Base-by-base conservation (phyloP, 2,888 invertebrate genomes). In the Pachymerium ferrugineum region DNA sequence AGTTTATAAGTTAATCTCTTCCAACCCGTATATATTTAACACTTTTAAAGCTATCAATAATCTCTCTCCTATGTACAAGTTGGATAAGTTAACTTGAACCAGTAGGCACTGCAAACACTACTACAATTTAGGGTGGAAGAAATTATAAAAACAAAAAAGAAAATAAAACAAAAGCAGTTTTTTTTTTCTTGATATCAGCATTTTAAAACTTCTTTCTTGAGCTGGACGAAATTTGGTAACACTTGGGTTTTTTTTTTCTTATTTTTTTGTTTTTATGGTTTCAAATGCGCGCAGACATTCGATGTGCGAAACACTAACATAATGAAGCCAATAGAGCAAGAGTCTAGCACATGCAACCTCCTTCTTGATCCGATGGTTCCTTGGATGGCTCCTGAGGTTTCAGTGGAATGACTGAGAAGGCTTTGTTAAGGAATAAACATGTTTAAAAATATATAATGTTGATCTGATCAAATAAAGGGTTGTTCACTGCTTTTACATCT, bases 301-400 rank as follows among this genome's bases (percentile, higher is more conserved):
- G 47, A 47, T 22, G 47, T 47, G 47, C 47, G 22, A 22, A n/a
- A 47, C 47, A 47, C 47, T 47, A 47, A 47, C 47, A 38, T 4
- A 38, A 38, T 38, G 47, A 47, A 47, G 47, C 47, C 47, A 19
- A 47, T n/a, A 47, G 16, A 68, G 29, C 68, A n/a, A 29, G 12
- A 28, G 14, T 70, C 35, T 87, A 92, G 87, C 92, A 92, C 85
- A 90, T 90, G 84, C 92, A 92, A 82, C 91, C 90, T 79, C 91
- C 89, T 84, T 91, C 91, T 82, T 88, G 88, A 82, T 91, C 91
- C 80, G 88, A 88, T 82, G 89, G 89, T 83, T 91, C 90, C 78
- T 89, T 75, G 14, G 30, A 68, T 12, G 71, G 77, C 31, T 76
- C 76, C 72, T 76, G 76, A 31, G 76, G 76, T 35, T 73, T 76